Base-by-base conservation (phyloP, 2,113 vertebrate genomes). In the Mastomys coucha region DNA sequence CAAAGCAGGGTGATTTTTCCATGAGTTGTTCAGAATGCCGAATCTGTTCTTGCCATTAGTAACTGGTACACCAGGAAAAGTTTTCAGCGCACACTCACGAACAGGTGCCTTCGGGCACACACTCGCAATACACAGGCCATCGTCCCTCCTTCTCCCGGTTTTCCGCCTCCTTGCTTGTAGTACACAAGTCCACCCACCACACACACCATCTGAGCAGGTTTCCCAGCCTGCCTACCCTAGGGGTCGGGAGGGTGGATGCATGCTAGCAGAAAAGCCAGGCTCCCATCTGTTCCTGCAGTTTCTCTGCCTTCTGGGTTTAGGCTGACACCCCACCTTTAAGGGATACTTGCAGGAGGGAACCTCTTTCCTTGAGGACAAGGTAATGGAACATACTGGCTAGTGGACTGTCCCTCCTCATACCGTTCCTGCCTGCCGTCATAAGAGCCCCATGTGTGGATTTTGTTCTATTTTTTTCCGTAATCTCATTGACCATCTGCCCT, bases 401-500 rank as follows among this genome's bases (percentile, higher is more conserved):
- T 89, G 42, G 76, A 6, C 36, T 51, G 75, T 63, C 72, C 2
- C 0, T 63, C 2, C 0, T 63, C 36, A 19, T 58, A 7, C 81
- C 14, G 3, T 24, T 53, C 45, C 94, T 92, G 22, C 77, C 97
- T 94, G 87, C 97, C 92, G 87, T 92, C 58, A 77, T 39, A 6
- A 31, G 92, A 91, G 36, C 24, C 36, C 49, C 67, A 20, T 2
- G 1, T 90, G 45, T 19, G 53, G 67, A 28, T 28, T 78, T 77
- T 33, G 36, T 49, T 78, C 67, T 65, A 16, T 33, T 69, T 49
- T 45, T 39, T 36, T 28, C n/a, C 45, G 7, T 89, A 84, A 92
- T 98, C 89, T 96, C 63, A 65, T 63, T 91, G 87, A 82, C 87
- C 87, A 82, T 89, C 96, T 89, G 77, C 45, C 82, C 42, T 56